phyloP scores from a whole-genome alignment of 2,797 vertebrate genomes.

The Falco biarmicus region DNA sequence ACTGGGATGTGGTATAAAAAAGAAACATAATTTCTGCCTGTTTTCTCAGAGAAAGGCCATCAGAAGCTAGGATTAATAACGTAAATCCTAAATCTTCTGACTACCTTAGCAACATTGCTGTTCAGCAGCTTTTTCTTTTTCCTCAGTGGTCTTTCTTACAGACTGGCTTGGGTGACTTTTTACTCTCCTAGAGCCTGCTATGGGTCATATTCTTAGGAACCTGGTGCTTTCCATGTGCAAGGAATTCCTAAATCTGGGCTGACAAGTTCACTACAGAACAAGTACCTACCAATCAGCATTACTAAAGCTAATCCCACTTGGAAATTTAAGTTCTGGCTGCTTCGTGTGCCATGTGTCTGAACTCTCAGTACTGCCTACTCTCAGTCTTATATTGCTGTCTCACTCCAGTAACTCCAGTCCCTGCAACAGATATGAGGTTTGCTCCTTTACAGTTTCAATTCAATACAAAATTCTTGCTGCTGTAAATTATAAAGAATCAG shows the following conservation, averaged over 20 bases:
- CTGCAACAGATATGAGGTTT: background rate
- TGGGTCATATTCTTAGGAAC: background rate
- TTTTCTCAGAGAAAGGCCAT: background rate
- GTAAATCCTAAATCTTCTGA: background rate
- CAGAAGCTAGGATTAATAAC: background rate
- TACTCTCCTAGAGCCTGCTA: background rate
- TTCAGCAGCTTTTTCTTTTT: background rate
- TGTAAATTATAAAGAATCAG: background rate
- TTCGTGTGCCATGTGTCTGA: background rate
- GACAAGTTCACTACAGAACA: background rate
- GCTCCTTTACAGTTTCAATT: background rate
- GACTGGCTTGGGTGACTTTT: background rate
- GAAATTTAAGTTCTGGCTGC: background rate
- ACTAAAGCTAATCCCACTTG: background rate
- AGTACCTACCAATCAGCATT: background rate
- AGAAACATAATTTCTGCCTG: background rate
- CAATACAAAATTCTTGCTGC: background rate
- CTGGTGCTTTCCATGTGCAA: background rate
- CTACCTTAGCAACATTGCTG: background rate
- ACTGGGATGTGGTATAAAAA: background rate
- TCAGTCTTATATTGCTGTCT: background rate
- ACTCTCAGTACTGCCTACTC: background rate
- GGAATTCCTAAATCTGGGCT: background rate
- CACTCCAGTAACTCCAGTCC: background rate
- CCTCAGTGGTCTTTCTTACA: background rate